A percentile compares a stretch with the other conserved stretches of the same genome.
Conservation (phyloP, 2,888 invertebrate genomes). For the Philonicus albiceps region DNA sequence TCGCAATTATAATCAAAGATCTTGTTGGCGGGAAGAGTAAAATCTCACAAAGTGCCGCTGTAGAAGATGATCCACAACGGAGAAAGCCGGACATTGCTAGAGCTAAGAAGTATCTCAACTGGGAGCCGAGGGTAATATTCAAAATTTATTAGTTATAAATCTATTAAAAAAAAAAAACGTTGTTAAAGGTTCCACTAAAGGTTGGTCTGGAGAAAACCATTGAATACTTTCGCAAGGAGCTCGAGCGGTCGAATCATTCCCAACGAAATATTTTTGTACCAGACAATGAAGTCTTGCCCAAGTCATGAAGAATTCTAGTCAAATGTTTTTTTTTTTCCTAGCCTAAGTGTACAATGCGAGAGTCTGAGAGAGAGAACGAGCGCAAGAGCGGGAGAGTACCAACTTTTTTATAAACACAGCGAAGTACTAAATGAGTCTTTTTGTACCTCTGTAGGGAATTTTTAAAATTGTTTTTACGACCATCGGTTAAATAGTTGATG, state of each 20-base stretch:
- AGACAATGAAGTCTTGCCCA: constrained; percentile 34
- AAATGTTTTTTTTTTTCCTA: not conserved
- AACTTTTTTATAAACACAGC: not conserved
- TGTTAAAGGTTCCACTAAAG: constrained; percentile 74
- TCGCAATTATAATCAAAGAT: constrained; percentile 84
- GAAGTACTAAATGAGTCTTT: not conserved
- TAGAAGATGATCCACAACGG: constrained; percentile 96
- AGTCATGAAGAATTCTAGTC: constrained; percentile 13
- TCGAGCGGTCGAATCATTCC: constrained; percentile 70
- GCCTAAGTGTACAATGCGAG: not conserved
- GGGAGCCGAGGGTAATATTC: constrained; percentile 84
- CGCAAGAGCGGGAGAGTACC: not conserved
- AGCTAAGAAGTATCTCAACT: constrained; percentile 83
- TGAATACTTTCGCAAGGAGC: constrained; percentile 90
- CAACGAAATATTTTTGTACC: constrained; percentile 64
- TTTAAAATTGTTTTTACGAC: not conserved
- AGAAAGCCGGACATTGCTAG: constrained; percentile 92
- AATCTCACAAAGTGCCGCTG: constrained; percentile 82
- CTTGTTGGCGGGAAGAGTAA: constrained; percentile 86
- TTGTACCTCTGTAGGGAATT: constrained; percentile 13
- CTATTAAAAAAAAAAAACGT: not conserved
- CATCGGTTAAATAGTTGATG: not conserved
- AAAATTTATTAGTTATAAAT: not conserved
- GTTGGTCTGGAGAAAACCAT: constrained; percentile 91
- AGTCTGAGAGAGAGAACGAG: not conserved